Evolutionary conservation across 1,140 invertebrate species (phyloP).

Genomic region (Drosophila virilis): DNA sequence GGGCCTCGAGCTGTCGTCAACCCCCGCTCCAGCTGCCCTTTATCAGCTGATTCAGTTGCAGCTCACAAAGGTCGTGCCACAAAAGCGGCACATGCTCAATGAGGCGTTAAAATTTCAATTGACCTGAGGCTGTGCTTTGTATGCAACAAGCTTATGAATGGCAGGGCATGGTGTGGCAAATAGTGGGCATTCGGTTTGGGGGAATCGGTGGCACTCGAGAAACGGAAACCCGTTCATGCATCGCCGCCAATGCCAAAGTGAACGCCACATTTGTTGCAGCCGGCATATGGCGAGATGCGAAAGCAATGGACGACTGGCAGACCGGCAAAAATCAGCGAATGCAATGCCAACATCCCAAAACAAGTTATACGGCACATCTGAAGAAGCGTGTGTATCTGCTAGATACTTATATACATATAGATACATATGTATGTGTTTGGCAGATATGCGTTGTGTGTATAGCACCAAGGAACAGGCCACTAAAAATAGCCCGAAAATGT

Average conservation of each 20-base stretch:
- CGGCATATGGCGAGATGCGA: conserved; percentile 30
- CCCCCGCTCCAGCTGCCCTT: conserved; percentile 22
- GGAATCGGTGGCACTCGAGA: neutral
- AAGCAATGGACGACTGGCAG: conserved; percentile 14
- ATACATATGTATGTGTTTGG: conserved; percentile 15
- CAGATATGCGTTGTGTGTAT: conserved; percentile 52
- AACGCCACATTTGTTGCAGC: conserved; percentile 36
- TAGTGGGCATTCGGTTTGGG: neutral
- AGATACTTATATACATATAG: neutral
- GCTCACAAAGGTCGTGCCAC: conserved; percentile 39
- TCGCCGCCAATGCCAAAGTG: conserved; percentile 41
- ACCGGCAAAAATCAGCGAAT: conserved; percentile 36
- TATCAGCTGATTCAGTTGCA: conserved; percentile 63
- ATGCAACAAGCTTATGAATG: conserved; percentile 32
- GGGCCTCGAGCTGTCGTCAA: neutral
- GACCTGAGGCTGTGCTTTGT: conserved; percentile 14
- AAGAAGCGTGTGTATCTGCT: conserved; percentile 9
- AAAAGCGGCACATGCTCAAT: conserved; percentile 32
- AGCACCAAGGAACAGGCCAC: conserved; percentile 49
- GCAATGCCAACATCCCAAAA: conserved; percentile 46
- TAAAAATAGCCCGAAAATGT: conserved; percentile 74
- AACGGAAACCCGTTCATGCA: conserved; percentile 35
- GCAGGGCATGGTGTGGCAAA: neutral
- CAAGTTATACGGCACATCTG: conserved; percentile 45
- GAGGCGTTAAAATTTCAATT: conserved; percentile 10